Percentiles rank a stretch among this genome's conserved stretches.
phyloP scores from a whole-genome alignment of 2,113 vertebrate genomes.

The Spea multiplicata region DNA sequence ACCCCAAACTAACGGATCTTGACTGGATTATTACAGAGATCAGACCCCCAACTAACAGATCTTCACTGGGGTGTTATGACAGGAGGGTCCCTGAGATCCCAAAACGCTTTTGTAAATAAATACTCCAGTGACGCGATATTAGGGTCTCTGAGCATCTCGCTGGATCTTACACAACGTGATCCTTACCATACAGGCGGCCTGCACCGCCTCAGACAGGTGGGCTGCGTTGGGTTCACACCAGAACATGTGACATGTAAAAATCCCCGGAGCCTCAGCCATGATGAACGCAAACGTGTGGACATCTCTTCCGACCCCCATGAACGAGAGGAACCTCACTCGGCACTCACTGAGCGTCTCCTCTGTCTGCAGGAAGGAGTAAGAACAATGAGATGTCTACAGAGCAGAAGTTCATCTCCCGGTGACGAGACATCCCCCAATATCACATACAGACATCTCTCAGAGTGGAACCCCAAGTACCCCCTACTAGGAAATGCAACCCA shows the following conservation, averaged over 20 bases:
- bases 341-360: conserved; percentile 87
- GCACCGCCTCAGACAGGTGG: conserved; percentile 90
- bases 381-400: not conserved
- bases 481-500: too few species aligned
- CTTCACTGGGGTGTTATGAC: too few species aligned
- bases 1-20: too few species aligned
- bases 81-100: too few species aligned
- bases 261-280: conserved; percentile 82
- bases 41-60: too few species aligned
- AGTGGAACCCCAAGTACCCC: not conserved
- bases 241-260: conserved; percentile 92
- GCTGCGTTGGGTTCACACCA: conserved; percentile 96
- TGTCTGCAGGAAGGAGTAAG: conserved; percentile 58
- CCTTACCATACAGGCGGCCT: conserved; percentile 94
- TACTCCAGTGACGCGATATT: too few species aligned
- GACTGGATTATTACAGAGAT: too few species aligned
- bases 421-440: not conserved
- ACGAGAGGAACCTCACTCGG: conserved; percentile 90
- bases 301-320: conserved; percentile 90
- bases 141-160: too few species aligned
- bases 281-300: conserved; percentile 91
- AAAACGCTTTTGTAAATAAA: too few species aligned
- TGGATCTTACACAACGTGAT: not conserved
- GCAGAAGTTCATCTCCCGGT: not conserved
- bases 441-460: not conserved